Base-by-base conservation (phyloP, 2,113 vertebrate genomes). In the Ceyx cyanopectus region DNA sequence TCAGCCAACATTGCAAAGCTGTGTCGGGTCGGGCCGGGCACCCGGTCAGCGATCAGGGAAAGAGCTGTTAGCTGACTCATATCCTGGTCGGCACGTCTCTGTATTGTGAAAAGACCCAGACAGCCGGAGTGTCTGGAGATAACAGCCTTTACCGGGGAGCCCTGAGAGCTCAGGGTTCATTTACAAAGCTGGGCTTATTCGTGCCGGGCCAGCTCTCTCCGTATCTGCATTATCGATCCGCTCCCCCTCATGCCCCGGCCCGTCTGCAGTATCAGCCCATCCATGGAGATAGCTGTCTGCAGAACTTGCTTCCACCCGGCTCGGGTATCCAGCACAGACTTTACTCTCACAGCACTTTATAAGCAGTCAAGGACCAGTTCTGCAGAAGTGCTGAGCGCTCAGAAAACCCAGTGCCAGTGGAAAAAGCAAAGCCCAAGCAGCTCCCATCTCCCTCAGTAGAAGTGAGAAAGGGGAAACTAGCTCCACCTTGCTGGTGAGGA, bases 1-100 rank as follows among this genome's bases (percentile, higher is more conserved):
- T 17, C 91, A 94, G 81, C 85, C 94, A 40, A 5, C 83, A 51
- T 29, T 56, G 27, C 78, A 37, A 29, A 91, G 90, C 5, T 4
- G 12, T 23, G 74, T 23, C 43, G 45, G 81, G 74, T 23, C 43
- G 45, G 81, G 87, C 40, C 9, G 18, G 70, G 43, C 76, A 67
- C 66, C 60, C 15, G 37, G 91, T 94, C 93, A 95, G 86, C 16
- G 85, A 85, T 84, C 86, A 89, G 45, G 37, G 90, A 79, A 81
- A 95, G 83, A 87, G 90, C 90, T 16, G 88, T 34, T 50, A 81
- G 93, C 96, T 96, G 97, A 95, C 95, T 97, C 95, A 96, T 95
- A 78, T 92, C 95, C 94, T 92, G 94, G 81, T 86, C 91, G 27
- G 81, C 79, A 87, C 6, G 85, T 87, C 96, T 97, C 82, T 95